Evolutionary conservation across 2,113 vertebrate genomes (phyloP), one percentile per base, ranked within the genome.

Genomic region (Salvelinus fontinalis): DNA sequence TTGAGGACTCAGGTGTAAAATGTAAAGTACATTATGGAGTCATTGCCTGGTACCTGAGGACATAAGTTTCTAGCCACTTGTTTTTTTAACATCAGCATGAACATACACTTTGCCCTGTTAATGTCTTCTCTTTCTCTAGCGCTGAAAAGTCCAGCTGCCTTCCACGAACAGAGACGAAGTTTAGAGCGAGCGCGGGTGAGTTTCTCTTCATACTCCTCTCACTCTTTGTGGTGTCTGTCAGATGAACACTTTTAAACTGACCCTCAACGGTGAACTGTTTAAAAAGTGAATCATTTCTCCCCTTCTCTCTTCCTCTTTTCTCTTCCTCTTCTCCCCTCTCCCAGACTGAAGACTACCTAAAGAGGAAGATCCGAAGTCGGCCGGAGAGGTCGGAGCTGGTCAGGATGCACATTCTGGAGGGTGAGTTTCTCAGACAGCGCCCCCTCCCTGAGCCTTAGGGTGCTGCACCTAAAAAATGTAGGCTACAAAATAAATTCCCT

Each of bases 381-480:
- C 95, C 97, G 0, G 94, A 97, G 87, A 93, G 94, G 77, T 93
- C 96, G 0, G 96, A 97, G 73, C 91, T 97, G 86, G 95, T 97
- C 88, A 95, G 95, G 85, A 96, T 96, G 96, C 97, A 97, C 90
- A 97, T 98, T 91, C 89, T 97, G 75, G 95, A 97, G 92, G 96
- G 97, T 97, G 84, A 77, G 92, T 71, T 51, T 62, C 39, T 4
- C n/a, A 27, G 60, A 20, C n/a, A 4, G 51, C 9, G 39, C 9
- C 9, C 9, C 39, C 9, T 12, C 9, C 39, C 2, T 44, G 22
- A 4, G 14, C 27, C 66, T 5, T 0, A 20, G 20, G 20, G 67
- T 13, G 16, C 49, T 4, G 7, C 29, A 20, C 29, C 67, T 14
- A 2, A 4, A 14, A 44, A 44, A 44, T 44, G 39, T 16, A 9